Evolutionary conservation across 2,797 vertebrate genomes (phyloP).

Genomic region (Amniataba percoides): DNA sequence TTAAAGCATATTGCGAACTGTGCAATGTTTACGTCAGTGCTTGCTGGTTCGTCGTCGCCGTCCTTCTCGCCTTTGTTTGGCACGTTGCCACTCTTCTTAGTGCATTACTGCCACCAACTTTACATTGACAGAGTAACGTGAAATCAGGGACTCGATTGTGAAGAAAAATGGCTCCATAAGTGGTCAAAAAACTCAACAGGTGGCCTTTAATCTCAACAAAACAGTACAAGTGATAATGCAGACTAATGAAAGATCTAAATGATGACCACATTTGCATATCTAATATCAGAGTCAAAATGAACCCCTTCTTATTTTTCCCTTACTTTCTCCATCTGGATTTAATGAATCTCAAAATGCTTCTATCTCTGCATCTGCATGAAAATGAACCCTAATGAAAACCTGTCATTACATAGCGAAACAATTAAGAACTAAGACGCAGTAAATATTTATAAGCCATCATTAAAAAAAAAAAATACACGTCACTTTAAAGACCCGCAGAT

Average conservation of each 20-base stretch:
- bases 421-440: slow-evolving; percentile 35
- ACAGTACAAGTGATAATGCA: background rate
- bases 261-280: background rate
- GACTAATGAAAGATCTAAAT: background rate
- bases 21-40: no score
- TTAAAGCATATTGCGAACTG: background rate
- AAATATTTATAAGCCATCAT: slow-evolving; percentile 38
- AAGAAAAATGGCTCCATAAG: background rate
- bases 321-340: slow-evolving; percentile 39
- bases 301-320: background rate
- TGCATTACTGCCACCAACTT: background rate
- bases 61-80: background rate
- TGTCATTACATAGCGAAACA: slow-evolving; percentile 39
- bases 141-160: background rate
- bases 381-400: slow-evolving; percentile 43
- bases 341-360: slow-evolving; percentile 23
- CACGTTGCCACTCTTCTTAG: background rate
- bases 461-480: slow-evolving; percentile 24
- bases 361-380: slow-evolving; percentile 23
- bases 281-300: background rate
- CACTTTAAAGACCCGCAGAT: slow-evolving; percentile 26
- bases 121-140: background rate
- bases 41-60: background rate
- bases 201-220: background rate
- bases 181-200: background rate